phyloP scores from a whole-genome alignment of 2,888 invertebrate genomes.

The Watsonalla cultraria region DNA sequence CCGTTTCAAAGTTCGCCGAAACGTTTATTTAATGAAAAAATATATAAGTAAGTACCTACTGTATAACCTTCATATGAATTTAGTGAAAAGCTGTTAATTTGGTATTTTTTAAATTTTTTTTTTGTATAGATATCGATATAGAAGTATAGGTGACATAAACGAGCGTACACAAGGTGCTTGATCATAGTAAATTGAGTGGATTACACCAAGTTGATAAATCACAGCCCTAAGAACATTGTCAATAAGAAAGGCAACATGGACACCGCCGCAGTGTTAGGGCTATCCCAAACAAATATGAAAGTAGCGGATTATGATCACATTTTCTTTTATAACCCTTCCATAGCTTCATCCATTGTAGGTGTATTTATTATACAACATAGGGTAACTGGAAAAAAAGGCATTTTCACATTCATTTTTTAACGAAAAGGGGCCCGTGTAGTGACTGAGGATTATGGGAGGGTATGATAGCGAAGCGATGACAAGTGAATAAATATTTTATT shows the following conservation, averaged over 20 bases:
- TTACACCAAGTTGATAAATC: conserved; percentile 4
- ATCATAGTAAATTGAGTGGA: background rate
- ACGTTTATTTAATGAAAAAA: no score
- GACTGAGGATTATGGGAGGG: conserved; percentile 43
- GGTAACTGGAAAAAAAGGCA: conserved; percentile 40
- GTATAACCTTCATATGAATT: no score
- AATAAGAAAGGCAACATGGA: conserved; percentile 21
- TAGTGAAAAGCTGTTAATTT: no score
- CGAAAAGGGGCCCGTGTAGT: conserved; percentile 41
- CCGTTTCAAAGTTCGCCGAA: no score
- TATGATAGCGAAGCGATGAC: conserved; percentile 35
- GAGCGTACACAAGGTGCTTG: no score
- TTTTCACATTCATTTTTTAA: conserved; percentile 52
- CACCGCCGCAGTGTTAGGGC: conserved; percentile 27
- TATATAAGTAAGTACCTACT: no score
- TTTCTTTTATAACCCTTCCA: conserved; percentile 57
- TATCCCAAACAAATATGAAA: conserved; percentile 57
- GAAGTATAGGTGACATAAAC: no score
- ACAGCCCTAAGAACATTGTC: conserved; percentile 9
- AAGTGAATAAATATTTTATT: conserved; percentile 55
- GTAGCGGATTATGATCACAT: conserved; percentile 63
- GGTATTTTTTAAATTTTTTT: no score
- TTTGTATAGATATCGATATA: no score
- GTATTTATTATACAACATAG: conserved; percentile 22
- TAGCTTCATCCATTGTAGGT: conserved; percentile 47